phyloP scores from a whole-genome alignment of 2,797 vertebrate genomes.

The Eleutherodactylus coqui region DNA sequence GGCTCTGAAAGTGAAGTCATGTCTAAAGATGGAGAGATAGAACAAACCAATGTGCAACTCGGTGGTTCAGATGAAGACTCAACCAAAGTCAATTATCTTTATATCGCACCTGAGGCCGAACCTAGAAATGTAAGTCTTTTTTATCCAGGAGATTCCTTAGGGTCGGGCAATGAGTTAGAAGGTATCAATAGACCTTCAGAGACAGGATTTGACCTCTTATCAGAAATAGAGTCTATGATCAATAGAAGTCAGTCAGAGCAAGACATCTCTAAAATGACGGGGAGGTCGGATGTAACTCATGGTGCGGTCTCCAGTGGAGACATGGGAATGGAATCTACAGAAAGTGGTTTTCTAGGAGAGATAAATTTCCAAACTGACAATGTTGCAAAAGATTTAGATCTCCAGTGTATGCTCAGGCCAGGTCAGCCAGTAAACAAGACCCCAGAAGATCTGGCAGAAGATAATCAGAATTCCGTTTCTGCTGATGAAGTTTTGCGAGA shows the following conservation, averaged over 20 bases:
- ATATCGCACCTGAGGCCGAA: background rate
- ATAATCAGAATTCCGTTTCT: background rate
- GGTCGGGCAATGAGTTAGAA: background rate
- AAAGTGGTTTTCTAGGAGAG: background rate
- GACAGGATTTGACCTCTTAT: conserved; percentile 23
- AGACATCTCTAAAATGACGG: background rate
- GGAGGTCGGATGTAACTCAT: background rate
- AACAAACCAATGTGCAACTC: background rate
- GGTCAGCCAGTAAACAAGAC: background rate
- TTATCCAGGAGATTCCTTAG: background rate
- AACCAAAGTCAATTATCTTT: background rate
- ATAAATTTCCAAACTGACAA: background rate
- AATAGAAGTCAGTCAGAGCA: background rate
- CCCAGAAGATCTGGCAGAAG: background rate
- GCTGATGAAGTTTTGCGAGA: background rate
- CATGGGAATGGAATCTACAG: background rate
- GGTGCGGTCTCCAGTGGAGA: background rate
- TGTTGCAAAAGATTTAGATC: background rate
- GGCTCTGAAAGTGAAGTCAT: background rate
- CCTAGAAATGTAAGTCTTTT: too few relatives aligned
- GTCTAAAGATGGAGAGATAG: background rate
- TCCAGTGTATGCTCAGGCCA: background rate
- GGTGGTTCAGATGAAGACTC: background rate
- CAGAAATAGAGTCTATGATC: conserved; percentile 12
- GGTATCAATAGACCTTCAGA: background rate